A percentile compares a stretch with the other conserved stretches of the same genome.
phyloP scores from a whole-genome alignment of 2,113 vertebrate species.

The Laticauda colubrina region DNA sequence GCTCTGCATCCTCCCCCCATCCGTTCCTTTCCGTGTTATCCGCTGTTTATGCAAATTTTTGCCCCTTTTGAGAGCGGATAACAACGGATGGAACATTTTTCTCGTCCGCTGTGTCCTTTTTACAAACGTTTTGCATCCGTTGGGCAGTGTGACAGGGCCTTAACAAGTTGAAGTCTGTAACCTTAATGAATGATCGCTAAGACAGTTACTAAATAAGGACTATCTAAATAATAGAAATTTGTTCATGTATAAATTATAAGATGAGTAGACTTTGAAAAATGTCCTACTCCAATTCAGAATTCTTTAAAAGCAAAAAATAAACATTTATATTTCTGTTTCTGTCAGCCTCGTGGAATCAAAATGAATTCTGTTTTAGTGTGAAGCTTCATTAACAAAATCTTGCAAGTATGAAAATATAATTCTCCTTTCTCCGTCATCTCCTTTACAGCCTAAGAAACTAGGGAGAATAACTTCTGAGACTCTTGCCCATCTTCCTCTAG shows the following conservation, averaged over 20 bases:
- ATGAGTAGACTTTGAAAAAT: background rate
- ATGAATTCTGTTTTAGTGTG: background rate
- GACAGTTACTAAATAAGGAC: background rate
- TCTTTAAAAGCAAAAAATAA: conserved; percentile 10
- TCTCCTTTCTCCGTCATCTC: background rate
- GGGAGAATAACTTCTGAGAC: background rate
- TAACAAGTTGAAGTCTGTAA: background rate
- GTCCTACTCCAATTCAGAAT: background rate
- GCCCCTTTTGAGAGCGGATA: too few species aligned
- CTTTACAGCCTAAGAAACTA: background rate
- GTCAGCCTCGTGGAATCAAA: background rate
- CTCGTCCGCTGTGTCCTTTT: too few species aligned
- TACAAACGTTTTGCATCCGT: too few species aligned
- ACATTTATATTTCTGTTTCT: conserved; percentile 21
- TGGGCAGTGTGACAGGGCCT: too few species aligned
- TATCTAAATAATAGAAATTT: background rate
- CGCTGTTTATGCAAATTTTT: too few species aligned
- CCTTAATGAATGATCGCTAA: background rate
- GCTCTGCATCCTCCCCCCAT: too few species aligned
- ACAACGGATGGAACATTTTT: too few species aligned
- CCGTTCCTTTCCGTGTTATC: too few species aligned
- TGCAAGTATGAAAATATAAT: background rate
- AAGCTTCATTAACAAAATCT: background rate
- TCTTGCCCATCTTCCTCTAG: background rate
- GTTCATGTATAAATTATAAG: background rate